Base-by-base conservation (phyloP, 2,888 invertebrate species). In the Caenorhabditis virilis region DNA sequence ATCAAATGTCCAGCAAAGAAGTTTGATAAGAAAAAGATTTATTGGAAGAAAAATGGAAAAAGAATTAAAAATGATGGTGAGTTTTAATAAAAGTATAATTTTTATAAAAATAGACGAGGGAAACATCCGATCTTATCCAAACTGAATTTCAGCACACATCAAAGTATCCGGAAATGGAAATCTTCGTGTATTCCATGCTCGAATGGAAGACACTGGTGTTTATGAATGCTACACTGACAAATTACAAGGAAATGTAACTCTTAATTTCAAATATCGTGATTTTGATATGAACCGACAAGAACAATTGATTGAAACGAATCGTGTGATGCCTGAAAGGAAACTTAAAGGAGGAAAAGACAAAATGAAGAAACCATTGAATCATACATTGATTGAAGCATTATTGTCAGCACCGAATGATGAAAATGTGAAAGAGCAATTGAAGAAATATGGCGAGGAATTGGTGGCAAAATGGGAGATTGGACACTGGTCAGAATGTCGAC, bases 1-100 rank as follows among this genome's bases (percentile, higher is more conserved):
- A 91, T 95, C 74, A 91, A 93, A 83, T 95, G 95, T 82, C 94
- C 94, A 0, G 91, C 92, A 22, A 91, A 91, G 83, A 89, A 90
- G 72, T 88, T 86, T 72, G 86, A 88, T 77, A 86, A 92, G 66
- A 90, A 91, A 0, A 90, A 90, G 62, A 78, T 78, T 60, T 72
- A 63, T 84, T 94, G 94, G 94, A 89, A 89, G 53, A 93, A 93
- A 83, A 91, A 93, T 83, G 90, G 91, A 71, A 89, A 89, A 49
- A 72, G 75, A 56, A 86, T 92, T 62, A 87, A 88, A 25, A 91
- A 91, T 80, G 89, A 74, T 57, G 76, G 77, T 77, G 47, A 38
- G 46, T n/a, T n/a, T n/a, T n/a, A n/a, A n/a, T n/a, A 47, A 16
- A 9, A 41, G n/a, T 7, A n/a, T 47, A 38, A 11, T 41, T 41